phyloP scores from a whole-genome alignment of 92 coral and sea anemone genomes.

The Hydrozoanthus gracilis region DNA sequence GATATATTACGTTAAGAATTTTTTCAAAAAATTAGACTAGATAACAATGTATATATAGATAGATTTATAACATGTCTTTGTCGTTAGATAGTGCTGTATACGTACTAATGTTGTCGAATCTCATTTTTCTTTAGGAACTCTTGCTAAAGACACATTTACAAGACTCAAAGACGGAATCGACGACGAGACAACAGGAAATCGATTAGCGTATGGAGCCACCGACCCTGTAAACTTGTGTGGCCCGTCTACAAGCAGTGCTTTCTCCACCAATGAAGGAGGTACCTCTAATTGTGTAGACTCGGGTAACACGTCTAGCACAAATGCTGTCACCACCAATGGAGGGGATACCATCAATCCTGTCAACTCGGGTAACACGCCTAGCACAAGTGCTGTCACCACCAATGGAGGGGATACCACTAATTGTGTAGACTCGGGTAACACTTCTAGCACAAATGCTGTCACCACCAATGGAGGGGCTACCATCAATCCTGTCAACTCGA shows the following conservation, averaged over 20 bases:
- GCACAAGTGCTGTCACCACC: too few relatives aligned
- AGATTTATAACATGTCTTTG: too few relatives aligned
- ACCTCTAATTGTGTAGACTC: too few relatives aligned
- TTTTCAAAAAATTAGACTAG: too few relatives aligned
- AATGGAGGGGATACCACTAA: background rate
- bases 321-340: background rate
- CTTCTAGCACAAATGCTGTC: background rate
- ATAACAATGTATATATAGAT: too few relatives aligned
- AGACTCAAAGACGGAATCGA: constrained; percentile 29
- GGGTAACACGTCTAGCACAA: background rate
- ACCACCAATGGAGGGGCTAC: background rate
- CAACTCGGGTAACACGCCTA: background rate
- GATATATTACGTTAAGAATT: too few relatives aligned
- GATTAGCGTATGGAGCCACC: background rate
- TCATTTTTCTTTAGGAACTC: constrained; percentile 53
- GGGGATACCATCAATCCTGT: background rate
- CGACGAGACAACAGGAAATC: background rate
- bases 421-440: background rate
- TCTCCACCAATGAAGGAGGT: too few relatives aligned
- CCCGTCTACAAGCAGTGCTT: too few relatives aligned
- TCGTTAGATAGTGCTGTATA: too few relatives aligned
- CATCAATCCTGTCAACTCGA: background rate
- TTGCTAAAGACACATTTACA: constrained; percentile 63
- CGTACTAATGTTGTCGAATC: too few relatives aligned
- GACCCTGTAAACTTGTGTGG: background rate